phyloP scores from a whole-genome alignment of 2,888 invertebrate genomes.

The Thecophora atra region DNA sequence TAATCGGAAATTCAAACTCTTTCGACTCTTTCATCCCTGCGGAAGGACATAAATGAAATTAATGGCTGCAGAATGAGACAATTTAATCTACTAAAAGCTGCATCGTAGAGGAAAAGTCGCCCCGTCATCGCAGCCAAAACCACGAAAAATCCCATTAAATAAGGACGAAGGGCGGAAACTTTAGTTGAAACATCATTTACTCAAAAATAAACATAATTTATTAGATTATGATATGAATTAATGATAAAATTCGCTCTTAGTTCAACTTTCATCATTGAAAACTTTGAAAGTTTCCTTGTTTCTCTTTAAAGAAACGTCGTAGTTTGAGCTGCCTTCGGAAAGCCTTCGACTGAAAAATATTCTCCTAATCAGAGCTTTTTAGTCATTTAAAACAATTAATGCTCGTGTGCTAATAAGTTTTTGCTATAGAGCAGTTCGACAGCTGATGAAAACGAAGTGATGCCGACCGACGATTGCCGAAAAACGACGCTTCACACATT shows the following conservation, averaged over 20 bases:
- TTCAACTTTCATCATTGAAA: too few species aligned
- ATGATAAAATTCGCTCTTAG: too few species aligned
- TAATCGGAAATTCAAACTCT: not conserved
- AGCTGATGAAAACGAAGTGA: slow-evolving; percentile 6
- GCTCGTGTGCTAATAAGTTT: slow-evolving; percentile 23
- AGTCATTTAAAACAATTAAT: slow-evolving; percentile 27
- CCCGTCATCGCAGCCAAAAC: too few species aligned
- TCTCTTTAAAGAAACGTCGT: not conserved
- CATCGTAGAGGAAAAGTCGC: too few species aligned
- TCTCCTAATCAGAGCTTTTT: slow-evolving; percentile 21
- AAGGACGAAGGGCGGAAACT: too few species aligned
- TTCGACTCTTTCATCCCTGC: not conserved
- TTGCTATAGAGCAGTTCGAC: slow-evolving; percentile 27
- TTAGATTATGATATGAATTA: too few species aligned
- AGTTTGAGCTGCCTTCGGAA: slow-evolving; percentile 17
- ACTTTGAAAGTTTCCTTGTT: too few species aligned
- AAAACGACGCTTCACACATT: too few species aligned
- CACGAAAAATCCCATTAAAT: too few species aligned
- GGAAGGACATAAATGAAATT: not conserved
- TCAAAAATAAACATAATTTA: too few species aligned
- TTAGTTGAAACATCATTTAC: too few species aligned
- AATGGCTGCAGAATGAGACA: not conserved
- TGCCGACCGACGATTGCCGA: too few species aligned
- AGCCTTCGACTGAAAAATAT: slow-evolving; percentile 26
- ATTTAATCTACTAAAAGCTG: not conserved